Conservation (phyloP, 2,113 vertebrate species). For the Peromyscus leucopus region DNA sequence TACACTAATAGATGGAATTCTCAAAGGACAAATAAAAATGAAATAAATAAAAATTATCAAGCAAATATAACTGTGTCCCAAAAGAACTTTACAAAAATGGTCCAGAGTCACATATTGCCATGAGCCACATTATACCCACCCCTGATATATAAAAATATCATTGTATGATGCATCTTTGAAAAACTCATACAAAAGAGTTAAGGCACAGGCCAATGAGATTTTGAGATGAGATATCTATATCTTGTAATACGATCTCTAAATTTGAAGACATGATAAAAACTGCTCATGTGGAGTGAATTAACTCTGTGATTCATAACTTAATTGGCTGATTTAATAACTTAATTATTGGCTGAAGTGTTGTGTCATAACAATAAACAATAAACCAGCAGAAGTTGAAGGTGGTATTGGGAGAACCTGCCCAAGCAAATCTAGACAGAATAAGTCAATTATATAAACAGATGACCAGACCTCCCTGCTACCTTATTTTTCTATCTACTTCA, state of each 20-base stretch:
- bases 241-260: background rate
- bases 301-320: background rate
- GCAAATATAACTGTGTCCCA: background rate
- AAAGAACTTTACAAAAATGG: constrained; percentile 2
- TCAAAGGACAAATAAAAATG: background rate
- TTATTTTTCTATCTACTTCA: background rate
- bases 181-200: background rate
- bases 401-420: background rate
- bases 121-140: background rate
- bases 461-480: too few species aligned
- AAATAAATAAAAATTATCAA: background rate
- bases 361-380: background rate
- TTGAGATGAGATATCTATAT: background rate
- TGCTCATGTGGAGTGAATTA: background rate
- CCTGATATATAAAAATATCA: background rate
- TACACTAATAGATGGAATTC: background rate
- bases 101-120: background rate
- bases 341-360: background rate
- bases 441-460: background rate
- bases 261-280: background rate
- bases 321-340: background rate
- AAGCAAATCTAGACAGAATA: background rate
- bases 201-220: background rate
- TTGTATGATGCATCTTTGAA: background rate
- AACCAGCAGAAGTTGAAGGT: background rate